Percentiles rank a stretch among this genome's conserved stretches.
Evolutionary conservation across 2,113 vertebrate genomes (phyloP).

Genomic region (Calypte anna): DNA sequence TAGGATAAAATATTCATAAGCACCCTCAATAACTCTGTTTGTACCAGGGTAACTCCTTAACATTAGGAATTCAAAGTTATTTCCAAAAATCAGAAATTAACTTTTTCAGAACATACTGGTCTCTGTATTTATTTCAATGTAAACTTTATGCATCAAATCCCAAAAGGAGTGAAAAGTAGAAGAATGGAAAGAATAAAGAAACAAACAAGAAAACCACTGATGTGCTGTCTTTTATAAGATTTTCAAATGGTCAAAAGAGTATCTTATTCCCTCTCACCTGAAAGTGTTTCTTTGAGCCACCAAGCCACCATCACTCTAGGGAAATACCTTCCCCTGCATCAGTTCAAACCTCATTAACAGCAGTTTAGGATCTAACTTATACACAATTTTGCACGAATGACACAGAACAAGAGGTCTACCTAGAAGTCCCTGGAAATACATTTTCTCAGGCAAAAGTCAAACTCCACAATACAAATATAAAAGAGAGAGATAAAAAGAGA

Average conservation of each 20-base stretch:
- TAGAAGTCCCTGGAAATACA: background rate
- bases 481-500: background rate
- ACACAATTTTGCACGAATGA: background rate
- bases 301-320: background rate
- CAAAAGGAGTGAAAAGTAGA: background rate
- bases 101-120: background rate
- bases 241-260: background rate
- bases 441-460: background rate
- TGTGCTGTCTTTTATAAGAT: background rate
- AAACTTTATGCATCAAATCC: background rate
- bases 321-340: background rate
- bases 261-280: background rate
- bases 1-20: background rate
- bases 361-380: background rate
- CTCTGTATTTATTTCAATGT: background rate
- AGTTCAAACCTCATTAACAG: background rate
- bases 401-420: background rate
- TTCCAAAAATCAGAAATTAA: background rate
- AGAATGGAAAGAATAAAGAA: background rate
- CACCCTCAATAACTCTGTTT: background rate
- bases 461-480: background rate
- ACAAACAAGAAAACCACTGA: background rate
- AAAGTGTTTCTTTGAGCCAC: background rate
- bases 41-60: background rate
- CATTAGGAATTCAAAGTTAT: background rate